Evolutionary conservation across 2,113 vertebrate species (phyloP), one percentile per base, ranked within the genome.

Genomic region (Rattus rattus): DNA sequence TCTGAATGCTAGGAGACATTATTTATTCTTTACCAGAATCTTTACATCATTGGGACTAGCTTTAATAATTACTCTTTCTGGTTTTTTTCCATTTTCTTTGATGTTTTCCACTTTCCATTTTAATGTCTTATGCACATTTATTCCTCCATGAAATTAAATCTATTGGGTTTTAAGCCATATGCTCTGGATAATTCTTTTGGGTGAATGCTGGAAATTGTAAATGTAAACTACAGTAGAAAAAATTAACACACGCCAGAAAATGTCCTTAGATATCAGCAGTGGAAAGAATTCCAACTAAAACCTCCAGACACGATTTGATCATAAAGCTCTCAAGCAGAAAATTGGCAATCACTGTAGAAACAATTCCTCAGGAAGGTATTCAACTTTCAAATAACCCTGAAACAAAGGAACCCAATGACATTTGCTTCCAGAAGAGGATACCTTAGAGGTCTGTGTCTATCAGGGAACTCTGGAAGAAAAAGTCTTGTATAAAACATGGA

Each of bases 281-380:
- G 97, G 96, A 97, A 98, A 98, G 94, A 98, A 97, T 90, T 90
- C 61, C 95, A 98, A 97, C 96, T 90, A 98, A 98, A 98, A 97
- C 30, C 95, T 98, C 88, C 94, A 98, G 95, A 98, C 96, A 97
- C 77, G 94, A 98, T 98, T 98, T 98, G 98, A 98, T 98, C 98
- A 97, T 98, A 98, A 98, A 98, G 97, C 97, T 98, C 97, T 99
- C 98, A 99, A 98, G 98, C 98, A 98, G 98, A 98, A 99, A 99
- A 99, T 99, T 98, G 98, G 98, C 98, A 98, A 98, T 98, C 98
- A 98, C 96, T 96, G 93, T 97, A 98, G 97, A 98, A 98, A 98
- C 98, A 98, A 98, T 98, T 98, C 97, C 92, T 98, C 97, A 96
- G 98, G 97, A 98, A 98, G 98, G 97, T 98, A 98, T 98, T 98